phyloP scores from a whole-genome alignment of 2,888 invertebrate genomes.

The Eledona agricola region DNA sequence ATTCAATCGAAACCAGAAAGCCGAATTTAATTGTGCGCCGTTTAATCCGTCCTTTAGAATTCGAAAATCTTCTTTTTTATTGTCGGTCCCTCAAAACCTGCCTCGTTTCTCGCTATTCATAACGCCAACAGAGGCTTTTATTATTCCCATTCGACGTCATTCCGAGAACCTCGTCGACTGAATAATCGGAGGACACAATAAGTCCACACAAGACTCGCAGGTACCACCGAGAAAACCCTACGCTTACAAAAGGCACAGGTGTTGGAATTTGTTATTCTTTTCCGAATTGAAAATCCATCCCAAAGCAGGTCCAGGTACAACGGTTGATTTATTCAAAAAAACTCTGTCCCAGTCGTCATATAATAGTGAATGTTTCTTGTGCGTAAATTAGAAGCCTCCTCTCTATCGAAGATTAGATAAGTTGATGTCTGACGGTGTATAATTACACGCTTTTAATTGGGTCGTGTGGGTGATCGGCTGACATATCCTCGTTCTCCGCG shows the following conservation, averaged over 20 bases:
- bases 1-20: too few species aligned
- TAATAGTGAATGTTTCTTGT: too few species aligned
- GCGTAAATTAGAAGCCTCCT: too few species aligned
- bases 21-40: too few species aligned
- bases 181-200: conserved; percentile 4
- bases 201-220: conserved; percentile 4
- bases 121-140: conserved; percentile 2
- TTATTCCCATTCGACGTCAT: conserved; percentile 3
- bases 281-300: conserved; percentile 7
- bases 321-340: not conserved
- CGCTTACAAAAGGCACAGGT: conserved; percentile 5
- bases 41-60: too few species aligned
- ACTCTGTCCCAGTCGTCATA: too few species aligned
- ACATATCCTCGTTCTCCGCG: conserved; percentile 13
- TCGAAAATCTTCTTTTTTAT: too few species aligned
- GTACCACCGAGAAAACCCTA: not conserved
- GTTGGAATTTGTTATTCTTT: conserved; percentile 10
- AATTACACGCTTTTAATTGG: conserved; percentile 7
- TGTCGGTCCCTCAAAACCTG: too few species aligned
- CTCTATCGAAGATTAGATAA: too few species aligned
- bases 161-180: conserved; percentile 5
- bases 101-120: too few species aligned
- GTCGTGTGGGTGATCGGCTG: conserved; percentile 5
- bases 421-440: too few species aligned
- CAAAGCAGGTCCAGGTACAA: conserved; percentile 6